Evolutionary conservation across 2,888 invertebrate genomes (phyloP), one percentile per base, ranked within the genome.

Genomic region (Rhagophthalmus giganteus): DNA sequence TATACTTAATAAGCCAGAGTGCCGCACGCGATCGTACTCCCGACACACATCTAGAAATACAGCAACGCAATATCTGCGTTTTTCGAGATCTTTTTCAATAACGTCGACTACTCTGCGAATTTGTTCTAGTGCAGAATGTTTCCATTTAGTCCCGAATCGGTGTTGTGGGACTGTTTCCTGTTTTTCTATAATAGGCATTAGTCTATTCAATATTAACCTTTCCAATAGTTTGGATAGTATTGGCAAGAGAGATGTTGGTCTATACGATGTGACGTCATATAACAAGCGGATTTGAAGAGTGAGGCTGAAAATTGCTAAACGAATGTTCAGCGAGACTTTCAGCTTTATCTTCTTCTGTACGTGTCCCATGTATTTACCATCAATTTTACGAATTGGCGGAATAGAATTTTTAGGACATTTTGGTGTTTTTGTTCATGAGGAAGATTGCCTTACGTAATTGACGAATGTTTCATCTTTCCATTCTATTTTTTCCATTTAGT

Each of bases 91-190:
- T 10, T 30, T 30, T 30, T 30, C 30, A 7, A 30, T 30, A 12
- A 30, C 30, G 13, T 30, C 11, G 8, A 30, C 30, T 9, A 34
- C 34, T 34, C n/a, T 34, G 34, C 16, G 10, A 2, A 34, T 34
- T 10, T 34, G 34, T 34, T 34, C 34, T 34, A 34, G n/a, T 15
- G 15, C 15, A 16, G 34, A 34, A 13, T 34, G 34, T 14, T 14
- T 10, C 13, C 10, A 5, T 7, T n/a, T 6, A 34, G 16, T 15
- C 13, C 34, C 15, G 16, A 34, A 34, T 14, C 16, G 15, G 16
- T 34, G 34, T 16, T 8, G 3, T 12, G 15, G 13, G 8, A 34
- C 2, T 15, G 3, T 15, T 34, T 15, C 34, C 16, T 14, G 15
- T 34, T 34, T 8, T 34, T n/a, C 34, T 5, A 14, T 34, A 15